Evolutionary conservation across 53 echinoderm and acorn worm species (phyloP).

Genomic region (Paracentrotus lividus): DNA sequence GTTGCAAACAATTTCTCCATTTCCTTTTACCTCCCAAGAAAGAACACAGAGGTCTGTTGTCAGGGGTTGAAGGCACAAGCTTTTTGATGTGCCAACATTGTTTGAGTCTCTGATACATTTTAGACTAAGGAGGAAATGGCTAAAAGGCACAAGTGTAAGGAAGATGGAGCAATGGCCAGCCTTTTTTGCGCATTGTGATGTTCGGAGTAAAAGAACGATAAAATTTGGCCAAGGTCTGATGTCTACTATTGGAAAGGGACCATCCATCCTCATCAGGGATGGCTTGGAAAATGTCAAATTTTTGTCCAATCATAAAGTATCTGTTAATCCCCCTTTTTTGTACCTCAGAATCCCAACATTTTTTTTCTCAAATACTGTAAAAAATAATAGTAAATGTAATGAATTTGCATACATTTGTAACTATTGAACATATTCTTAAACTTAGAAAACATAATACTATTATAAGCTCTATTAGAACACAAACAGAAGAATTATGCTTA

Average conservation of each 20-base stretch:
- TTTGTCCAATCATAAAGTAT: constrained; percentile 7
- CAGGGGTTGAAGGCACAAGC: constrained; percentile 21
- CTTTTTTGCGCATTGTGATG: constrained; percentile 38
- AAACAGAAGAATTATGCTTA: too few species aligned
- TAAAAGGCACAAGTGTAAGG: constrained; percentile 45
- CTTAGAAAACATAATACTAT: too few species aligned
- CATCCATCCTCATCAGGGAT: constrained; percentile 39
- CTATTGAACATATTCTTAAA: too few species aligned
- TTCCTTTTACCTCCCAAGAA: background rate
- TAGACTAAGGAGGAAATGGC: constrained; percentile 44
- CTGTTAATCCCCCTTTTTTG: background rate
- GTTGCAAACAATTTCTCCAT: constrained; percentile 55
- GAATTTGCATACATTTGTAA: too few species aligned
- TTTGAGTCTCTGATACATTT: constrained; percentile 32
- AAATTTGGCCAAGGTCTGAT: background rate
- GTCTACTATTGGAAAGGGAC: background rate
- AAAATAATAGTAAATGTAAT: too few species aligned
- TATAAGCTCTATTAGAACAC: too few species aligned
- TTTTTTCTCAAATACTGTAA: background rate
- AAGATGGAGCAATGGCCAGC: constrained; percentile 20
- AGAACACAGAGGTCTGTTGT: background rate
- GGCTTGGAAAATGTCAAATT: constrained; percentile 39
- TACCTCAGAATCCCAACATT: background rate
- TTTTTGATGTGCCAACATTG: constrained; percentile 64
- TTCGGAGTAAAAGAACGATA: background rate